These are phyloP conservation scores for Clarias batrachus DNA, from an alignment of 2,113 vertebrate species.

Conservation along the genomic window DNA sequence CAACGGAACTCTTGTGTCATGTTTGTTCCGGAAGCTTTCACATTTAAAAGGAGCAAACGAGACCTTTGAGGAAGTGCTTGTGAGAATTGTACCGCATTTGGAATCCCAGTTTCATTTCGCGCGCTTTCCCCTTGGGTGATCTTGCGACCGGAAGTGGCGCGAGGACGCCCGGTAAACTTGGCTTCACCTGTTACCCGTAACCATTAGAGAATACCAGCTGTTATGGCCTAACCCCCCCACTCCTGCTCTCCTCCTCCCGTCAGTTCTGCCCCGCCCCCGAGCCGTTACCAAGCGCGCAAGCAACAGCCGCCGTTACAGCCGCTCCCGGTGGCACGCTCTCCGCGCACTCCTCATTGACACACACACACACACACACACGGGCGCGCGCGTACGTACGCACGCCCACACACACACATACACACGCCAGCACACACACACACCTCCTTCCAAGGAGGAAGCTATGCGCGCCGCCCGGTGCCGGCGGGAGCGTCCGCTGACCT, in stretches of 20 bases:
- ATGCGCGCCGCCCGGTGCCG: slow-evolving; percentile 69
- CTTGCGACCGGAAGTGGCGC: slow-evolving; percentile 20
- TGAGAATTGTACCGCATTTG: not conserved
- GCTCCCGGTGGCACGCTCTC: slow-evolving; percentile 48
- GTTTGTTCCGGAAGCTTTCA: not conserved
- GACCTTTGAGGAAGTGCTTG: not conserved
- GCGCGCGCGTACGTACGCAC: slow-evolving; percentile 38
- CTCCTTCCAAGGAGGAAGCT: slow-evolving; percentile 59
- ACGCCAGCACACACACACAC: slow-evolving; percentile 30
- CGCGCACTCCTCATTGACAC: slow-evolving; percentile 45
- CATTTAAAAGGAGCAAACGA: not conserved
- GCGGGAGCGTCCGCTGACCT: slow-evolving; percentile 68
- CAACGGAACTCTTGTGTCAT: slow-evolving; percentile 22
- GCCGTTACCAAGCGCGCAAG: slow-evolving; percentile 49
- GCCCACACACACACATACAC: slow-evolving; percentile 32
- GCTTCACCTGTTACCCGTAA: slow-evolving; percentile 74
- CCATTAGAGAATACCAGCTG: slow-evolving; percentile 62
- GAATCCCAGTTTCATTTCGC: slow-evolving; percentile 7
- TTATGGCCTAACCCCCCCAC: slow-evolving; percentile 65
- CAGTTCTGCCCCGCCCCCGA: slow-evolving; percentile 52
- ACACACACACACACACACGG: slow-evolving; percentile 42
- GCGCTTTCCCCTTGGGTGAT: not conserved
- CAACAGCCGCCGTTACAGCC: slow-evolving; percentile 54
- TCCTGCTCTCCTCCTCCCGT: slow-evolving; percentile 50
- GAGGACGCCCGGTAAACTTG: slow-evolving; percentile 34